Evolutionary conservation across 2,888 invertebrate species (phyloP).

Genomic region (Meteorus cinctellus): DNA sequence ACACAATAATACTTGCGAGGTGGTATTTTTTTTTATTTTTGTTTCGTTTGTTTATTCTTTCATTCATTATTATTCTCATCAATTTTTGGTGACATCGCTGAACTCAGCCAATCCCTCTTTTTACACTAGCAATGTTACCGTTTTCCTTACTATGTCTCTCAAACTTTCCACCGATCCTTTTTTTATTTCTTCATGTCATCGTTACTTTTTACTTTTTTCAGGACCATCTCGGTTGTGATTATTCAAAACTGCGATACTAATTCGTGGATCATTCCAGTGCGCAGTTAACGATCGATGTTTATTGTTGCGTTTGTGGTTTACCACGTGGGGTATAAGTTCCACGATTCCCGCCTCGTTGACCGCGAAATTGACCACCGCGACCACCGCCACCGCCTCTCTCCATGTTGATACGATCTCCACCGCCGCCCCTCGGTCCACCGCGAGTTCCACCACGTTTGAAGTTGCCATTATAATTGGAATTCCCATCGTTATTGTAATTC

Average conservation of each 20-base stretch:
- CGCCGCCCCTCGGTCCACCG: constrained; percentile 60
- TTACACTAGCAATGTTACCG: constrained; percentile 60
- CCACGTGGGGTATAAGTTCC: constrained; percentile 65
- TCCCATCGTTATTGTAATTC: constrained; percentile 65
- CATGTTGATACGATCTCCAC: constrained; percentile 63
- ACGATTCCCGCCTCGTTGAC: constrained; percentile 72
- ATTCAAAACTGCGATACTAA: constrained; percentile 26
- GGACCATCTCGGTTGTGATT: constrained; percentile 13
- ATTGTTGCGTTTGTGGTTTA: constrained; percentile 66
- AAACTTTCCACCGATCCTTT: constrained; percentile 13
- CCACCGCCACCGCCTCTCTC: constrained; percentile 64
- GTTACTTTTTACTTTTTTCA: constrained; percentile 31
- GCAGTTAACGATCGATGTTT: constrained; percentile 48
- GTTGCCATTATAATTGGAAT: constrained; percentile 63
- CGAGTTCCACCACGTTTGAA: constrained; percentile 64
- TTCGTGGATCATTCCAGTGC: not conserved
- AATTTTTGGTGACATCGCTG: constrained; percentile 57
- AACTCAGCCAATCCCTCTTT: constrained; percentile 63
- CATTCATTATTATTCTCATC: constrained; percentile 8
- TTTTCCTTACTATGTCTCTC: constrained; percentile 28
- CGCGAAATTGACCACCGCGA: constrained; percentile 66
- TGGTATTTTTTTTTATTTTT: constrained; percentile 55
- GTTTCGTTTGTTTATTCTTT: constrained; percentile 36
- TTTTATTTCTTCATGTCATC: constrained; percentile 33
- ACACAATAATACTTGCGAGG: constrained; percentile 73